Conservation (phyloP, 2,797 vertebrate genomes). For the Falco biarmicus region DNA sequence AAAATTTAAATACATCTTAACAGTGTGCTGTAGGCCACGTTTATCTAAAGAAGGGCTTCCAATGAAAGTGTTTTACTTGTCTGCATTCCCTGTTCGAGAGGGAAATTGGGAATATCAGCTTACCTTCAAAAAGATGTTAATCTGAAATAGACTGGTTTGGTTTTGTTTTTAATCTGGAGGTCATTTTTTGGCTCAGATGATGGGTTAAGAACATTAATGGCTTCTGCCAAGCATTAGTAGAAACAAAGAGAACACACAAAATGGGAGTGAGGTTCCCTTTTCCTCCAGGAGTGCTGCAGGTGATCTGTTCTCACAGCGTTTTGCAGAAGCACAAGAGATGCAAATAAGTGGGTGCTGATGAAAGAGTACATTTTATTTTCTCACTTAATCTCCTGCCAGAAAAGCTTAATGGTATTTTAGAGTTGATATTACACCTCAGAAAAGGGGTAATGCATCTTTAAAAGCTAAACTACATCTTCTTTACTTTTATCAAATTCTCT, state of each 20-base stretch:
- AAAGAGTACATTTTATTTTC: conserved; percentile 58
- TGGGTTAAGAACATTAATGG: not conserved
- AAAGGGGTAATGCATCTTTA: conserved; percentile 81
- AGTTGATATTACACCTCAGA: conserved; percentile 75
- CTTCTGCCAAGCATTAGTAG: not conserved
- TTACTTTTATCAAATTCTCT: conserved; percentile 87
- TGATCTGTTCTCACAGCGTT: not conserved
- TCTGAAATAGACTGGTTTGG: not conserved
- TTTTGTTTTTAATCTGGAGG: not conserved
- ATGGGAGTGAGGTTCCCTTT: not conserved
- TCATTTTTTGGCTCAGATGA: not conserved
- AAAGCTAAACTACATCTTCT: conserved; percentile 83
- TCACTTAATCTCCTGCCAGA: conserved; percentile 61
- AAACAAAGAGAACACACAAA: not conserved
- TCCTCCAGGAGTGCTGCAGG: not conserved
- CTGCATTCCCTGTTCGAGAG: not conserved
- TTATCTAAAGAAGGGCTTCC: not conserved
- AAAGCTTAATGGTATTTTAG: conserved; percentile 75
- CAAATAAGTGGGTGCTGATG: conserved; percentile 50
- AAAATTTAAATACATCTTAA: not conserved
- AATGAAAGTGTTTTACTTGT: not conserved
- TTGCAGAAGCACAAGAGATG: conserved; percentile 18
- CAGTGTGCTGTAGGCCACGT: accelerated
- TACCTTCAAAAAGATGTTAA: not conserved
- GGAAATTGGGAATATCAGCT: not conserved